Base-by-base conservation (phyloP, 1,140 invertebrate genomes). In the Trachymyrmex septentrionalis region DNA sequence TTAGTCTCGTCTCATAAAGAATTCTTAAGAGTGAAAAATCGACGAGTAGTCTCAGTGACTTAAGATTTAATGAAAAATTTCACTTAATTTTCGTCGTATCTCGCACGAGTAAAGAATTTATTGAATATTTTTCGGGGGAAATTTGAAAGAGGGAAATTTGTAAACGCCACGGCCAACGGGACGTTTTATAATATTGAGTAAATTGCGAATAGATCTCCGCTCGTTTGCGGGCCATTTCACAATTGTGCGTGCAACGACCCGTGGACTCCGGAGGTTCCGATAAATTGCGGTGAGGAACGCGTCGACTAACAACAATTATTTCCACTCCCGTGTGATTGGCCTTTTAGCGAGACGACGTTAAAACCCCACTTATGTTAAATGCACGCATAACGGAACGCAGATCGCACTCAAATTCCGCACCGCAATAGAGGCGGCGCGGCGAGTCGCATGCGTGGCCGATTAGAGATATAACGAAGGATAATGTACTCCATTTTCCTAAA, bases 321-420 rank as follows among this genome's bases (percentile, higher is more conserved):
- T 14, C n/a, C 44, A 21, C 61, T 19, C 69, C 71, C n/a, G 71
- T 75, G 77, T 64, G 75, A 50, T 64, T 44, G 48, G 48, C 27
- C 61, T 77, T 34, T 75, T 50, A 63, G 19, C 48, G 66, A 44
- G 55, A 77, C 19, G 21, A 59, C 6, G 50, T 89, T 82, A 64
- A 77, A 55, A 55, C 53, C 50, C 27, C 66, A 53, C 71, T 55
- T 71, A 38, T 59, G 75, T 63, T 30, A 48, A 86, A 86, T 55
- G 66, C 69, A 80, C 59, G 63, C 59, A 44, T 90, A 87, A 91
- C 87, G 90, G 87, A 90, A 88, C 87, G 78, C 78, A 69, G 89
- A 91, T 91, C 86, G 88, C 89, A 87, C 80, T 90, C n/a, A 80
- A 90, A 90, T 90, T 91, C 87, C 87, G 90, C 90, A 91, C 88